Evolutionary conservation across 2,113 vertebrate genomes (phyloP).

Genomic region (Dascyllus trimaculatus): DNA sequence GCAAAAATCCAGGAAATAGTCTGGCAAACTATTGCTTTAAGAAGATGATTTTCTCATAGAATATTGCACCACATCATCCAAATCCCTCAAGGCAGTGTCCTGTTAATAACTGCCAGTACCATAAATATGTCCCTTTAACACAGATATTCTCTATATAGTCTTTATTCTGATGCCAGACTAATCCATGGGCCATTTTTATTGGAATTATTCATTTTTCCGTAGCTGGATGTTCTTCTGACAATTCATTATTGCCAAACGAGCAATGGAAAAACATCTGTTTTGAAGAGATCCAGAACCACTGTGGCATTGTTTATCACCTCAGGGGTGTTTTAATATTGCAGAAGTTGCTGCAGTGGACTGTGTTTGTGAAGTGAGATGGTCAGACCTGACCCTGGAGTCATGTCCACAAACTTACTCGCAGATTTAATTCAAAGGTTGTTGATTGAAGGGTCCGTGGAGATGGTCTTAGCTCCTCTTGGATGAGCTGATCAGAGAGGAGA

Average conservation of each 20-base stretch:
- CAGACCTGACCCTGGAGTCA: conserved; percentile 36
- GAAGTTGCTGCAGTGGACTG: conserved; percentile 25
- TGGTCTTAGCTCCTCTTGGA: conserved; percentile 68
- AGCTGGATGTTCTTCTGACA: conserved; percentile 51
- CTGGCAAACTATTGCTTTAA: neutral
- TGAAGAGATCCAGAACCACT: conserved; percentile 12
- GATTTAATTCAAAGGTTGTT: conserved; percentile 53
- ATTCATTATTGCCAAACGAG: conserved; percentile 40
- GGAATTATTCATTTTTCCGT: conserved; percentile 30
- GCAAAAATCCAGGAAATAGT: neutral
- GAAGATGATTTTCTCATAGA: neutral
- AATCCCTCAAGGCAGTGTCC: conserved; percentile 14
- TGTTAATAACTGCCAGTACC: conserved; percentile 19
- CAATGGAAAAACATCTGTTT: conserved; percentile 53
- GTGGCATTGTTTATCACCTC: conserved; percentile 39
- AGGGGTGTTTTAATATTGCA: conserved; percentile 28
- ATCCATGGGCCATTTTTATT: conserved; percentile 43
- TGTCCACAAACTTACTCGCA: conserved; percentile 28
- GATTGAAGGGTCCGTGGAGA: conserved; percentile 67
- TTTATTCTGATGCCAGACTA: conserved; percentile 42
- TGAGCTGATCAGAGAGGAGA: conserved; percentile 56
- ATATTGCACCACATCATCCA: conserved; percentile 6
- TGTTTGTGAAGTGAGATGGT: conserved; percentile 35
- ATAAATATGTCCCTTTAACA: conserved; percentile 29
- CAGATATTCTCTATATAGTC: conserved; percentile 9